Evolutionary conservation across 2,797 vertebrate genomes (phyloP).

Genomic region (Thripadectes ignobilis): DNA sequence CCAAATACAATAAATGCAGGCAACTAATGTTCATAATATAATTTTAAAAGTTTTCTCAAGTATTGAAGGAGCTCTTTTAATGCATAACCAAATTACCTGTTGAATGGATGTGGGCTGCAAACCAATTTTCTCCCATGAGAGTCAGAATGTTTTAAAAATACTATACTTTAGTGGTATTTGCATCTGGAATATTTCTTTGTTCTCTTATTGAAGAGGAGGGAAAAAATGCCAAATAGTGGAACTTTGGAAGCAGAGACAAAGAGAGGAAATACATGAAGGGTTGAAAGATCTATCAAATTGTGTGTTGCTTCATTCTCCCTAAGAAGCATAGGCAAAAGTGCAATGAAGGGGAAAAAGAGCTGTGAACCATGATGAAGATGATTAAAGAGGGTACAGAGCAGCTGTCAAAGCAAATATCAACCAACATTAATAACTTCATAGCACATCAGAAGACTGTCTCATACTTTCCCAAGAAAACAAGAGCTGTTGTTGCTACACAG

Average conservation of each 20-base stretch:
- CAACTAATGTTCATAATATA: background rate
- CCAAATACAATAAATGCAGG: constrained; percentile 4
- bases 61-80: constrained; percentile 3
- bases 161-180: background rate
- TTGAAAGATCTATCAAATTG: constrained; percentile 44
- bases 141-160: background rate
- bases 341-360: constrained; percentile 71
- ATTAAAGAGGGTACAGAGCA: constrained; percentile 78
- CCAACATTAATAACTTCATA: constrained; percentile 80
- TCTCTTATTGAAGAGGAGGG: background rate
- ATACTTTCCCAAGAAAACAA: constrained; percentile 67
- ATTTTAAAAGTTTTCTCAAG: background rate
- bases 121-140: background rate
- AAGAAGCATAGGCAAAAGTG: constrained; percentile 59
- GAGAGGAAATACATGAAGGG: background rate
- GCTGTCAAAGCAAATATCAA: constrained; percentile 80
- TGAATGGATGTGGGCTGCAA: background rate
- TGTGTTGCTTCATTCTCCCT: constrained; percentile 19
- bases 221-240: background rate
- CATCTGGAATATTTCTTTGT: background rate
- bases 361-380: constrained; percentile 72
- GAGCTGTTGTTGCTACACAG: constrained; percentile 56
- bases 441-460: constrained; percentile 65
- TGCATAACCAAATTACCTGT: constrained; percentile 19
- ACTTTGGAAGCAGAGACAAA: constrained; percentile 8